phyloP scores from a whole-genome alignment of 2,888 invertebrate species.

The Pseudococcus jackbeardsleyi region DNA sequence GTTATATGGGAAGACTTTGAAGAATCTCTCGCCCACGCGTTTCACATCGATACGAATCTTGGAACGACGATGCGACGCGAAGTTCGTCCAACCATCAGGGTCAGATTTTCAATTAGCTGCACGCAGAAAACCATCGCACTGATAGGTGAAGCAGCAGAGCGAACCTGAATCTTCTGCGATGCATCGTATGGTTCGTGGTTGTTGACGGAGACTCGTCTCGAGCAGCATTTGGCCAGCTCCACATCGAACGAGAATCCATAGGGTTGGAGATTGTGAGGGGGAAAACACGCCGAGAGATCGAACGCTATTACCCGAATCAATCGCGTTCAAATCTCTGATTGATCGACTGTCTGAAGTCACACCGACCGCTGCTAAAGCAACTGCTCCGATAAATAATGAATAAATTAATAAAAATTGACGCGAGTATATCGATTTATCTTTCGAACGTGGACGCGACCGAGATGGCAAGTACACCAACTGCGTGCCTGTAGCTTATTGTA shows the following conservation, averaged over 20 bases:
- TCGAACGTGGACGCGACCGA: neutral
- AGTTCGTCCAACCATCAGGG: neutral
- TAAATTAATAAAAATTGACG: constrained; percentile 58
- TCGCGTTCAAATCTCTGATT: constrained; percentile 49
- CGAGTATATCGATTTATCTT: constrained; percentile 40
- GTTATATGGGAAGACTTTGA: neutral
- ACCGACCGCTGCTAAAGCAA: constrained; percentile 18
- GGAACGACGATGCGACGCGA: neutral
- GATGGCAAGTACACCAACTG: neutral
- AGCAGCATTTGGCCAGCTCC: neutral
- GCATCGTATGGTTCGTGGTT: neutral
- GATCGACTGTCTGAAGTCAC: constrained; percentile 46
- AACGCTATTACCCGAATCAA: constrained; percentile 6
- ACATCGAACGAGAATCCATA: neutral
- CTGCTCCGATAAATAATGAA: constrained; percentile 51
- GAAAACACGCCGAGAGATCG: constrained; percentile 20
- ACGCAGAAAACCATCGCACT: too few species aligned
- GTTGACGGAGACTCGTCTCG: neutral
- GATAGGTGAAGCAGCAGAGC: too few species aligned
- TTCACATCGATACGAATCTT: neutral
- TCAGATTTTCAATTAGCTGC: constrained; percentile 3
- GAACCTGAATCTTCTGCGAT: too few species aligned
- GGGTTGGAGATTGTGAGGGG: neutral
- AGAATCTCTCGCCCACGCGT: neutral
- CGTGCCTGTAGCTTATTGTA: neutral